A percentile compares a stretch with the other conserved stretches of the same genome.
Conservation (phyloP, 2,113 vertebrate genomes). For the Dipodomys ordii region DNA sequence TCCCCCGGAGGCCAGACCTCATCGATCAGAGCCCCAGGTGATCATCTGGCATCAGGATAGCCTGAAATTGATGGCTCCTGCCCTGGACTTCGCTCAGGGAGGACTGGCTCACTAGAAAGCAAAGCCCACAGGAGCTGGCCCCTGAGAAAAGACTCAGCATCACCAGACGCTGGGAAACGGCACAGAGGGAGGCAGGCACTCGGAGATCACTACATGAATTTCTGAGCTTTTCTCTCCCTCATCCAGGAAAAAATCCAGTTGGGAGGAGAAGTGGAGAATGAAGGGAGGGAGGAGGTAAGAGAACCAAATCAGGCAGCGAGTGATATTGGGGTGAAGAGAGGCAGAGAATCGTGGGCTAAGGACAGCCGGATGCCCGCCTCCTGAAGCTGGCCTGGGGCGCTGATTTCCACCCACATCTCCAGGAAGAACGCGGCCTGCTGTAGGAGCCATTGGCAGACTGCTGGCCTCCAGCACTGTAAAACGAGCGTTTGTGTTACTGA, state of each 20-base stretch:
- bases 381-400: too few species aligned
- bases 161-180: neutral
- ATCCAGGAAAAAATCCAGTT: neutral
- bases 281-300: neutral
- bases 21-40: neutral
- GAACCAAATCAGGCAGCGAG: fast-evolving
- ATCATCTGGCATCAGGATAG: neutral
- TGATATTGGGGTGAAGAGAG: neutral
- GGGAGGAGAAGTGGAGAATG: neutral
- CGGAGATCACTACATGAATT: neutral
- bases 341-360: neutral
- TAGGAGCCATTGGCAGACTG: neutral
- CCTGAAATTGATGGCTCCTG: neutral
- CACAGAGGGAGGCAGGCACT: neutral
- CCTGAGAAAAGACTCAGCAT: neutral
- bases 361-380: too few species aligned
- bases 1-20: neutral
- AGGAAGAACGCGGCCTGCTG: neutral
- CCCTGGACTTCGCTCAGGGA: neutral
- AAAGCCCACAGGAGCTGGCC: neutral
- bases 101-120: neutral
- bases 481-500: too few species aligned
- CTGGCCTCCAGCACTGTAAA: too few species aligned
- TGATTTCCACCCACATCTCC: too few species aligned
- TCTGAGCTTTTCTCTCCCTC: neutral